phyloP scores from a whole-genome alignment of 2,888 invertebrate species.

The Apantesis nais region DNA sequence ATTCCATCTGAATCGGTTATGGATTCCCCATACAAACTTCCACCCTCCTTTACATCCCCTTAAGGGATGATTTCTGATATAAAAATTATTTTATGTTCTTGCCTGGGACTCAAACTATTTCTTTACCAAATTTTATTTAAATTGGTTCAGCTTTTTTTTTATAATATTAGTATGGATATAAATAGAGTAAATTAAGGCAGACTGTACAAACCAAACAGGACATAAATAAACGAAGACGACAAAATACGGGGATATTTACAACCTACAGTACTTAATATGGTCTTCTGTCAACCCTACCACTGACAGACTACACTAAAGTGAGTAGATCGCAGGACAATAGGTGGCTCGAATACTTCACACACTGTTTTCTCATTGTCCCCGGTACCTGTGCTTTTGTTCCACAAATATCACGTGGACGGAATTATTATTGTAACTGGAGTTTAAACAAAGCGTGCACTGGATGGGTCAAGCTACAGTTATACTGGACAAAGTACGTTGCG shows the following conservation, averaged over 20 bases:
- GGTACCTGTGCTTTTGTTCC: conserved; percentile 67
- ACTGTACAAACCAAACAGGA: too few species aligned
- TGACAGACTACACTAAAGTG: conserved; percentile 24
- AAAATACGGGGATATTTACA: not conserved
- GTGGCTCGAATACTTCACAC: conserved; percentile 36
- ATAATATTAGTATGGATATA: too few species aligned
- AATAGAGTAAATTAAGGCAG: too few species aligned
- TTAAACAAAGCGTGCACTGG: conserved; percentile 41
- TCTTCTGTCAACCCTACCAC: conserved; percentile 12
- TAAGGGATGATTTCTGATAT: too few species aligned
- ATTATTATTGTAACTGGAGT: conserved; percentile 42
- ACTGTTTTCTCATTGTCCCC: conserved; percentile 64
- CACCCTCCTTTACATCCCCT: too few species aligned
- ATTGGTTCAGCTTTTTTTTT: too few species aligned
- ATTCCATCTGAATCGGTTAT: too few species aligned
- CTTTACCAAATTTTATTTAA: too few species aligned
- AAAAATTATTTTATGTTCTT: too few species aligned
- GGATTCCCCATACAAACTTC: too few species aligned
- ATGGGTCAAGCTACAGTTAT: conserved; percentile 38
- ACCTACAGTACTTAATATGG: not conserved
- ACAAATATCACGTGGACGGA: conserved; percentile 47
- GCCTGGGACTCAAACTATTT: too few species aligned
- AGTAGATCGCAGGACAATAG: conserved; percentile 48
- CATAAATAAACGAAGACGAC: not conserved
- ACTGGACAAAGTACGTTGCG: conserved; percentile 13